Percentiles rank a stretch among this genome's conserved stretches.
These are phyloP conservation scores for Molossus molossus DNA, from an alignment of 2,797 vertebrate genomes.

Conservation along the genomic window DNA sequence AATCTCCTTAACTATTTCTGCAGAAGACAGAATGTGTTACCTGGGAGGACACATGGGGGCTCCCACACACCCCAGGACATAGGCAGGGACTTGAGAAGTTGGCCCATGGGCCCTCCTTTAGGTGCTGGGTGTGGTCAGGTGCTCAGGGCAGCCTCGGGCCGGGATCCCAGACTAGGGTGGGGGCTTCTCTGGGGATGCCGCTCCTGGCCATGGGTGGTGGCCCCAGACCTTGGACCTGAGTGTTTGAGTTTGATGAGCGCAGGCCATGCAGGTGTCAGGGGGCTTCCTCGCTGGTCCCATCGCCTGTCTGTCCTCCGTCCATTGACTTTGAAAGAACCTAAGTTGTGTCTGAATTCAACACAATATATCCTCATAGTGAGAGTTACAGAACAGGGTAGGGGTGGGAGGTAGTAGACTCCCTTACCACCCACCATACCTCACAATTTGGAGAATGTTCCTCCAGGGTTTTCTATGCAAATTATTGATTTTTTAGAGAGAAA, in stretches of 20 bases:
- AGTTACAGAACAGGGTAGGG: accelerated
- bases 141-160: background rate
- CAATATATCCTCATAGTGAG: background rate
- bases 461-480: background rate
- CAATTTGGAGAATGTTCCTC: background rate
- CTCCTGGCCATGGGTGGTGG: no score
- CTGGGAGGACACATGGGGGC: background rate
- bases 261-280: background rate
- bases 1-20: constrained; percentile 93
- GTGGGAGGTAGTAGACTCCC: no score
- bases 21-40: background rate
- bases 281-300: background rate
- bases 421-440: no score
- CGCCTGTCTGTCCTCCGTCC: background rate
- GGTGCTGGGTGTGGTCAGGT: constrained; percentile 16
- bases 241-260: background rate
- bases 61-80: background rate
- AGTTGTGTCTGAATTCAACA: background rate
- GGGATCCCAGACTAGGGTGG: background rate
- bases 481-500: no score
- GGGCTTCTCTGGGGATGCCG: background rate
- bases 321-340: background rate
- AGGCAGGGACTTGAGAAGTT: background rate
- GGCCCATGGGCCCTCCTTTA: background rate
- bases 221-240: background rate